Conservation (phyloP, 2,797 vertebrate species). For the Geotrypetes seraphini region DNA sequence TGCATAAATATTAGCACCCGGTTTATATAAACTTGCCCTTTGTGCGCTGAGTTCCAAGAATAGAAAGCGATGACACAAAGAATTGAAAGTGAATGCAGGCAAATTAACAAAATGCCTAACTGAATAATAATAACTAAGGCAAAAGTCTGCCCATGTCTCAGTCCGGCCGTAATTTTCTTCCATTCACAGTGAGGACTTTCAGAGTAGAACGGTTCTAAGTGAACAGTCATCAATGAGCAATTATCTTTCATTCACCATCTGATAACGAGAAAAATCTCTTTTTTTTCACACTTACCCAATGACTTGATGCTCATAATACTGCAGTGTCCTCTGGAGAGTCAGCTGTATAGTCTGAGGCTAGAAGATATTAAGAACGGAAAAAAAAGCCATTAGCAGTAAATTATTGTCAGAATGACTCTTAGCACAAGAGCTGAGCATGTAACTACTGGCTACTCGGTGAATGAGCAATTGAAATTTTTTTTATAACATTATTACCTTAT, state of each 20-base stretch:
- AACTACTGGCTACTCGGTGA: slow-evolving; percentile 8
- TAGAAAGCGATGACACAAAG: background rate
- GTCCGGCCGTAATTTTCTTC: background rate
- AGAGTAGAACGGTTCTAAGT: slow-evolving; percentile 1
- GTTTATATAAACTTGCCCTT: no score
- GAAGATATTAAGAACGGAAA: slow-evolving; percentile 27
- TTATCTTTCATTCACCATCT: slow-evolving; percentile 1
- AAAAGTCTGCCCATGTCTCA: background rate
- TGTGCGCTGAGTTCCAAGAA: background rate
- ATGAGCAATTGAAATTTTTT: background rate
- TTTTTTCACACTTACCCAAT: slow-evolving; percentile 67
- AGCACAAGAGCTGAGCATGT: slow-evolving; percentile 6
- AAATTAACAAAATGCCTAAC: background rate
- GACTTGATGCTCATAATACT: slow-evolving; percentile 81
- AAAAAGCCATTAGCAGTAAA: slow-evolving; percentile 23
- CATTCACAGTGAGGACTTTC: background rate
- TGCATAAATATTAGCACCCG: no score
- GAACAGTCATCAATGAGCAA: background rate
- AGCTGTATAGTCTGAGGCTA: slow-evolving; percentile 88
- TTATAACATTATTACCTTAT: slow-evolving; percentile 15
- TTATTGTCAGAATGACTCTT: background rate
- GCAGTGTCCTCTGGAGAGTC: slow-evolving; percentile 85
- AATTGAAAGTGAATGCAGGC: background rate
- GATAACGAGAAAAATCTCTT: slow-evolving; percentile 4
- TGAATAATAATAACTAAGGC: background rate